These are phyloP conservation scores for Plebejus argus DNA, from an alignment of 2,888 invertebrate genomes.

Conservation along the genomic window DNA sequence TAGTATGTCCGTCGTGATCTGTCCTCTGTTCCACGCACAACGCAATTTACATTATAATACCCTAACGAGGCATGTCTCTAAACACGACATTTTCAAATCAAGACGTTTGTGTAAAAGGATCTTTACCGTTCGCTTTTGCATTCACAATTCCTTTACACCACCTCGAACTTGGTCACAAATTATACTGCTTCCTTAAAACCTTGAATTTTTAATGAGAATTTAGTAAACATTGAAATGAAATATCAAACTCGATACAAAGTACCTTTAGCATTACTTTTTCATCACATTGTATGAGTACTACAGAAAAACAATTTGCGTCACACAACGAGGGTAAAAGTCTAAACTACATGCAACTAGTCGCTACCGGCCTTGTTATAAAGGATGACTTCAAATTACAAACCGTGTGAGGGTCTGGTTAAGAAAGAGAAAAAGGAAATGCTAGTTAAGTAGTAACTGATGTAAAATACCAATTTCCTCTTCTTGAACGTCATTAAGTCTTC, in stretches of 20 bases:
- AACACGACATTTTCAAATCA: not conserved
- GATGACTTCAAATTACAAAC: not conserved
- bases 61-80: not conserved
- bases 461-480: not conserved
- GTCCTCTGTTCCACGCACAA: not conserved
- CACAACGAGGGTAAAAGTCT: not conserved
- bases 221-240: not conserved
- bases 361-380: not conserved
- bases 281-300: not conserved
- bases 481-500: not conserved
- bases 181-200: not conserved
- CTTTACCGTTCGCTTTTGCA: not conserved
- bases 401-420: not conserved
- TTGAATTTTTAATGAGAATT: constrained; percentile 6
- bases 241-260: not conserved
- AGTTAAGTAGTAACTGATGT: not conserved
- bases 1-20: constrained; percentile 18
- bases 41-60: constrained; percentile 26
- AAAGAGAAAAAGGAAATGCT: not conserved
- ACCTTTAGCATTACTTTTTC: not conserved
- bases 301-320: constrained; percentile 12
- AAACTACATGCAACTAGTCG: not conserved
- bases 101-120: not conserved
- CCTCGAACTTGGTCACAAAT: not conserved
- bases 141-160: not conserved